Conservation (phyloP, 1,140 invertebrate genomes). For the Trichonephila clavipes region DNA sequence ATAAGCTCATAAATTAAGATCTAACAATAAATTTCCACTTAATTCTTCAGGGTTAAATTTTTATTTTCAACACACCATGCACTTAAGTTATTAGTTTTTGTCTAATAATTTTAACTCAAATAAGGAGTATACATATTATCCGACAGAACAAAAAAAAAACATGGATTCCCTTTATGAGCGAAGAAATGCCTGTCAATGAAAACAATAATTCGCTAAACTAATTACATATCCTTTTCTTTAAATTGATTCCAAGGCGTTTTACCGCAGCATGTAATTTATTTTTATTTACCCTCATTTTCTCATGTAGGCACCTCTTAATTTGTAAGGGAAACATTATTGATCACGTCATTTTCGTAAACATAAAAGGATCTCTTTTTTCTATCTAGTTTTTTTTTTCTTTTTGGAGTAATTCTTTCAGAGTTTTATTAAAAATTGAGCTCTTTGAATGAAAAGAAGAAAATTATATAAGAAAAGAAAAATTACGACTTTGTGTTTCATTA, state of each 20-base stretch:
- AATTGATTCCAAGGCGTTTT: slow-evolving; percentile 52
- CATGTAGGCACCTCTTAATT: not conserved
- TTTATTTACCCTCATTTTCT: slow-evolving; percentile 35
- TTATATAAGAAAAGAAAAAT: too few species aligned
- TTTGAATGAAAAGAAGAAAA: not conserved
- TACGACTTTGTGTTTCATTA: too few species aligned
- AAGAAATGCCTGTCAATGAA: slow-evolving; percentile 60
- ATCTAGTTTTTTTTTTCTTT: not conserved
- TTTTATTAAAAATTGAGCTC: not conserved
- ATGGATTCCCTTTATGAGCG: not conserved
- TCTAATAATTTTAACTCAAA: slow-evolving; percentile 3
- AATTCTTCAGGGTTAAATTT: not conserved
- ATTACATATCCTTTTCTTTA: slow-evolving; percentile 53
- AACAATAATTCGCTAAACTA: slow-evolving; percentile 72
- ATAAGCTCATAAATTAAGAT: slow-evolving; percentile 43
- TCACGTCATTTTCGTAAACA: slow-evolving; percentile 29
- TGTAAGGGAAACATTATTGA: slow-evolving; percentile 66
- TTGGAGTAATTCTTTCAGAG: not conserved
- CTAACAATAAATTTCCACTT: slow-evolving; percentile 40
- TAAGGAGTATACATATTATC: not conserved
- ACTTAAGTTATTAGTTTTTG: slow-evolving; percentile 4
- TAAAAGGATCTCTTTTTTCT: slow-evolving; percentile 14
- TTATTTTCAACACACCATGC: not conserved
- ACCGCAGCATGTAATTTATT: slow-evolving; percentile 33
- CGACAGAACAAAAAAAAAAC: not conserved